These are phyloP conservation scores for Amblyteles armatorius DNA, from an alignment of 2,888 invertebrate species.

Conservation along the genomic window DNA sequence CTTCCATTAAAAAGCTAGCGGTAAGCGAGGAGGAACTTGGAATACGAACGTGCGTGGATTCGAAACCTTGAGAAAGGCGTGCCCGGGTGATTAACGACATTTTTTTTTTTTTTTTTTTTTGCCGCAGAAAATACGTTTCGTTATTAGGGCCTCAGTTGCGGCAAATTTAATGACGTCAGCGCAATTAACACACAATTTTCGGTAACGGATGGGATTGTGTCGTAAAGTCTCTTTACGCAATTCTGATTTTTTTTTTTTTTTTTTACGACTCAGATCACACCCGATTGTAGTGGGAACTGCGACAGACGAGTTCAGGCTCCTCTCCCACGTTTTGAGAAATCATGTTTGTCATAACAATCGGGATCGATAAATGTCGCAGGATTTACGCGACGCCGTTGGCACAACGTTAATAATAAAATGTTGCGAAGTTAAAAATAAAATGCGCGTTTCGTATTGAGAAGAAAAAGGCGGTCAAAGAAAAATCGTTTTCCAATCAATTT, in stretches of 20 bases:
- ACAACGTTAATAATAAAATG: too few relatives aligned
- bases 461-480: too few relatives aligned
- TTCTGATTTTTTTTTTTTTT: neutral
- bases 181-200: too few relatives aligned
- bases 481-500: too few relatives aligned
- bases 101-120: too few relatives aligned
- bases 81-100: slow-evolving; percentile 43
- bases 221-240: too few relatives aligned
- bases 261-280: neutral
- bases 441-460: too few relatives aligned
- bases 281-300: neutral
- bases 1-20: slow-evolving; percentile 32
- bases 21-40: slow-evolving; percentile 11
- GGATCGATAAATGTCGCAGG: neutral
- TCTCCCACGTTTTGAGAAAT: slow-evolving; percentile 16
- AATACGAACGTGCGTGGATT: slow-evolving; percentile 43
- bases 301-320: neutral
- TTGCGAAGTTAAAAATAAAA: too few relatives aligned
- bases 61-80: slow-evolving; percentile 66
- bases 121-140: neutral
- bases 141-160: too few relatives aligned
- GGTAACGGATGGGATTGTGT: too few relatives aligned
- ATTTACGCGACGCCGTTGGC: neutral
- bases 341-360: slow-evolving; percentile 2
- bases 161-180: too few relatives aligned